Percentiles rank a stretch among this genome's conserved stretches.
phyloP scores from a whole-genome alignment of 2,113 vertebrate genomes.

The Engystomops pustulosus region DNA sequence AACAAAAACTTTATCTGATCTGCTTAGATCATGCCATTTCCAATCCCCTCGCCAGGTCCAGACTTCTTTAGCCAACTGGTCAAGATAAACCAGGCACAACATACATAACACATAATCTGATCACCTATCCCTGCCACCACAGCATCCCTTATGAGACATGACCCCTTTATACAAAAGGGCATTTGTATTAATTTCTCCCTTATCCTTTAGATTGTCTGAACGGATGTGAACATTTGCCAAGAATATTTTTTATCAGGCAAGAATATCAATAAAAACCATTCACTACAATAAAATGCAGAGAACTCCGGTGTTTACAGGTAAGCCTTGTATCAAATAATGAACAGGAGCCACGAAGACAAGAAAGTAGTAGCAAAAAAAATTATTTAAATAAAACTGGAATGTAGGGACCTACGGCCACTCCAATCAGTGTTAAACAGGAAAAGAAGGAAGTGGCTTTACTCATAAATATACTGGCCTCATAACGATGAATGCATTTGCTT shows the following conservation, averaged over 20 bases:
- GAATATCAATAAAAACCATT: constrained; percentile 36
- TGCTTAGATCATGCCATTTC: too few relatives aligned
- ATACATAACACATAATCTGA: too few relatives aligned
- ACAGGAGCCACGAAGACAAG: neutral
- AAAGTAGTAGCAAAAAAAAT: neutral
- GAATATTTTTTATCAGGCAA: constrained; percentile 14
- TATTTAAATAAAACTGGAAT: too few relatives aligned
- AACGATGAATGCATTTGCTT: too few relatives aligned
- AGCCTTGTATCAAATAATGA: neutral
- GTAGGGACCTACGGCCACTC: too few relatives aligned
- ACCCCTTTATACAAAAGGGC: constrained; percentile 18
- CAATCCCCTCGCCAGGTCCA: too few relatives aligned
- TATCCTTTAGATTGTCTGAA: neutral
- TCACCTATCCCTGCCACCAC: neutral
- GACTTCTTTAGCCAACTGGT: too few relatives aligned
- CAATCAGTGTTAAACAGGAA: too few relatives aligned
- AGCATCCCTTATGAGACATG: constrained; percentile 12
- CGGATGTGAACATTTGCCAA: constrained; percentile 28
- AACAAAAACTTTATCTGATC: too few relatives aligned
- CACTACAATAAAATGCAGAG: constrained; percentile 7
- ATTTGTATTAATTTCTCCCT: constrained; percentile 32
- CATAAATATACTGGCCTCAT: too few relatives aligned
- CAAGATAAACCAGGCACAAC: too few relatives aligned
- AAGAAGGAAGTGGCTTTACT: too few relatives aligned
- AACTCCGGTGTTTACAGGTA: constrained; percentile 2